Evolutionary conservation across 2,888 invertebrate species (phyloP), one percentile per base, ranked within the genome.

Genomic region (Scaptomyza reducta): DNA sequence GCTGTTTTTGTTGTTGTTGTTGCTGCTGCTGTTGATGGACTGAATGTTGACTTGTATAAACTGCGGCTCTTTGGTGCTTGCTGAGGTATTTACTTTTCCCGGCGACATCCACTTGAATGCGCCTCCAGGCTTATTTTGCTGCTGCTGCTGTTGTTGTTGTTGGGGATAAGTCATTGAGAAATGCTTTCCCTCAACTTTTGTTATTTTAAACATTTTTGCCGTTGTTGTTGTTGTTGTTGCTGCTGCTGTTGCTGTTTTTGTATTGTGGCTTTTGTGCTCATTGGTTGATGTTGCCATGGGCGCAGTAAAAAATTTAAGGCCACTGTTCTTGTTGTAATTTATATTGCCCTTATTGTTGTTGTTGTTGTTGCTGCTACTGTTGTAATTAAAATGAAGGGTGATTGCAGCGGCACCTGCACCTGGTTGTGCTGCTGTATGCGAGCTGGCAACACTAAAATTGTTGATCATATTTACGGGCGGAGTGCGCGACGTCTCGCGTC

Each of bases 321-420:
- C 57, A 73, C 55, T 69, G 22, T 57, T 69, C 27, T 55, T 62
- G 44, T 58, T 60, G 33, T 58, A 59, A 41, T 40, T 76, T 1
- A 14, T 75, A 22, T 31, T 75, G 18, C 42, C 70, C 42, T 22
- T 71, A 7, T 14, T 76, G 7, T 18, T 76, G 27, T 11, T 63
- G n/a, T 35, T 75, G 35, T 14, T 70, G 9, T 31, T 47, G 3
- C 6, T 49, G 33, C 6, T 49, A 10, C 6, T 49, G 13, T 64
- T 81, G 61, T 68, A 79, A 44, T 71, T 74, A 31, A 81, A 83
- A 69, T 82, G 81, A 63, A 82, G 57, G 13, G 75, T 69, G 31
- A 82, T 76, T 50, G 79, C 62, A 50, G 72, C 70, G 70, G 59
- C 63, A 56, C 54, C 60, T 46, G 69, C 66, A 41, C 46, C 50